Evolutionary conservation across 2,888 invertebrate genomes (phyloP), one percentile per base, ranked within the genome.

Genomic region (Cephus pulcher): DNA sequence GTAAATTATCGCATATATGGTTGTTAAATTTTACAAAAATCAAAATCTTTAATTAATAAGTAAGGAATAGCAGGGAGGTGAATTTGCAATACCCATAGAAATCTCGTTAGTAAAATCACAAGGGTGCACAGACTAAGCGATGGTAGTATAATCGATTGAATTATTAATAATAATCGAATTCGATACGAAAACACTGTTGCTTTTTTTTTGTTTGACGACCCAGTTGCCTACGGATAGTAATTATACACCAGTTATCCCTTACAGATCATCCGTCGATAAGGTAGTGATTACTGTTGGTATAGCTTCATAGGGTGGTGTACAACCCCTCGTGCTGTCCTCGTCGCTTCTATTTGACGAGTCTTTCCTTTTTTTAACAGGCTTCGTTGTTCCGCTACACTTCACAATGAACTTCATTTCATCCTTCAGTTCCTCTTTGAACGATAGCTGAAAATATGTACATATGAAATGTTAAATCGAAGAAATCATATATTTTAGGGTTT

Each of bases 321-420:
- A 82, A 35, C 83, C 87, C 37, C 79, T 82, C 1, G 84, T 82
- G 12, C 87, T 87, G 3, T 86, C 85, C 0, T 80, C 82, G 90
- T 75, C 87, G 80, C 92, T 92, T 4, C 90, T 91, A 0, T 91
- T 92, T 0, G 88, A 87, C 71, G 90, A 92, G 35, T 88, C 86
- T 40, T 85, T 86, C 4, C 91, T 91, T 34, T 93, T 94, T 76
- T 94, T 93, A 0, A 95, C 94, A 1, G 95, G 95, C 86, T 96
- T 96, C 0, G 94, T 93, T 74, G 95, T 94, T 37, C 95, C 95
- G 78, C 94, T 94, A 85, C 95, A 96, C 87, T 94, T 94, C 0
- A 95, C 88, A 56, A 96, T 94, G 88, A 97, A 96, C 85, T 93
- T 94, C 69, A 96, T 85, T 89, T 97, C 97, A n/a, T 94, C 94